Evolutionary conservation across 2,888 invertebrate genomes (phyloP).

Genomic region (Atethmia centrago): DNA sequence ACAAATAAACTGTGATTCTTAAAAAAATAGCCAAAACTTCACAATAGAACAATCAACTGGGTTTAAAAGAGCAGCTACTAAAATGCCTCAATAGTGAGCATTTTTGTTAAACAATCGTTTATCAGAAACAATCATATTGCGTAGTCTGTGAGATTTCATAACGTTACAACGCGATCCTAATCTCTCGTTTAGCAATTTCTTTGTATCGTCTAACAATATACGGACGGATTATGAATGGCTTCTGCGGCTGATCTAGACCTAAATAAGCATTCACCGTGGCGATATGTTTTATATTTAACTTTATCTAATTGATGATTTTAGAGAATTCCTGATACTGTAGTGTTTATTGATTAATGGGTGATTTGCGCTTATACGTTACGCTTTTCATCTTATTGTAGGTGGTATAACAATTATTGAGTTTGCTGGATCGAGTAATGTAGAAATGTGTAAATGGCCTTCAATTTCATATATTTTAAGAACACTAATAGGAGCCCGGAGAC

Average conservation of each 20-base stretch:
- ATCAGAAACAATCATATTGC: slow-evolving; percentile 56
- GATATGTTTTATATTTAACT: slow-evolving; percentile 42
- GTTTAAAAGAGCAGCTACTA: slow-evolving; percentile 14
- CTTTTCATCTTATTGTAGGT: slow-evolving; percentile 12
- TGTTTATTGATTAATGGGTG: slow-evolving; percentile 3
- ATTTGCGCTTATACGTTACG: not conserved
- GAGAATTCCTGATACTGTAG: slow-evolving; percentile 1
- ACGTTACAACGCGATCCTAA: slow-evolving; percentile 57
- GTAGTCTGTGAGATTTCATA: slow-evolving; percentile 58
- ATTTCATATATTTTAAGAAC: not conserved
- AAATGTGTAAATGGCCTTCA: not conserved
- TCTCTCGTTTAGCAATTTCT: slow-evolving; percentile 65
- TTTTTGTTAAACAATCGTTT: slow-evolving; percentile 56
- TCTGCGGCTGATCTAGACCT: slow-evolving; percentile 77
- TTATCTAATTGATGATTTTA: slow-evolving; percentile 30
- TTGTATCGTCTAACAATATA: slow-evolving; percentile 64
- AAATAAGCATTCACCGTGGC: slow-evolving; percentile 76
- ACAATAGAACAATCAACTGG: slow-evolving; percentile 32
- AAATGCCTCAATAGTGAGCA: slow-evolving; percentile 47
- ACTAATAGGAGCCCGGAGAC: too few relatives aligned
- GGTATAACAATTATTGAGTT: too few relatives aligned
- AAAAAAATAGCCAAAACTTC: not conserved
- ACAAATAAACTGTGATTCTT: not conserved
- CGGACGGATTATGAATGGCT: slow-evolving; percentile 55
- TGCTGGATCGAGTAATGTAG: not conserved